Base-by-base conservation (phyloP, 2,113 vertebrate genomes). In the Cacatua alba region DNA sequence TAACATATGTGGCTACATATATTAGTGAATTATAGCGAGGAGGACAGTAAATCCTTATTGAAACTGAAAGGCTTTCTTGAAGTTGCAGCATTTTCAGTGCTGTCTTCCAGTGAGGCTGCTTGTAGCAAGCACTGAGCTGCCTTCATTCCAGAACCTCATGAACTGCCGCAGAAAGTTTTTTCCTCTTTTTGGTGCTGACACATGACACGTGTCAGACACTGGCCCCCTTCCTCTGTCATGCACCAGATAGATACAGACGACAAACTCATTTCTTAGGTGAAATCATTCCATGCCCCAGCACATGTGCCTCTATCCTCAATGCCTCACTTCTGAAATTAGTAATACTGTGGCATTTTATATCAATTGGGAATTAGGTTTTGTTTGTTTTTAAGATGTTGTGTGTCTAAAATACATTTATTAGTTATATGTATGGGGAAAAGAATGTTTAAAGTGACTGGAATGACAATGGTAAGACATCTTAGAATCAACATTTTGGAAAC, bases 301-400 rank as follows among this genome's bases (percentile, higher is more conserved):
- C 0, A 0, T 9, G 24, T 67, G 43, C 33, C 18, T 35, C 20
- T 35, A 17, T 53, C 48, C 2, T 2, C 35, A 67, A 2, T 59
- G 41, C 20, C 31, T 94, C 59, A 35, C 25, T 85, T 85, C 23
- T 51, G 55, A 77, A 75, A 52, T 57, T 16, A 33, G 29, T n/a
- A 39, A 46, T 74, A n/a, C 31, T 9, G 10, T 68, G 21, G 41
- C 0, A 2, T 46, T 92, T 83, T 68, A 12, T 51, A 64, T 71
- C 18, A 71, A 3, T 17, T 68, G n/a, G 11, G 21, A 64, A 18
- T 76, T 87, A 37, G 23, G 7, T 29, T 29, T 59, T 19, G 6
- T 1, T 7, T 59, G 37, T 41, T 84, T 65, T 24, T 17, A 62
- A 59, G 59, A 19, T 59, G 15, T 10, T 74, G 28, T 63, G 9